phyloP scores from a whole-genome alignment of 2,797 vertebrate genomes.

The Pseudochirops corinnae region DNA sequence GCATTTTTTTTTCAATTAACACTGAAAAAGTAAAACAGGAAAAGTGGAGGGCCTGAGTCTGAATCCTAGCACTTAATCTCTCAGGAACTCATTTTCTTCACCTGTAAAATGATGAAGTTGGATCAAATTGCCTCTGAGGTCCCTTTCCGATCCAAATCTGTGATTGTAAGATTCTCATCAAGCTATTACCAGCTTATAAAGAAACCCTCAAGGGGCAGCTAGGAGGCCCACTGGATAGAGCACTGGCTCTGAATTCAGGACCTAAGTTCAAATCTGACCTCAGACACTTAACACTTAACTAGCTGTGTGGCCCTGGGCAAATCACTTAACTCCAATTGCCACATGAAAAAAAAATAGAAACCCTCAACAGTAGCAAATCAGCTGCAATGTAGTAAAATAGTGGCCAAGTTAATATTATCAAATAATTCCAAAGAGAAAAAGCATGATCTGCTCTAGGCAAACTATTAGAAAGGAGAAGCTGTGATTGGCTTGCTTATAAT shows the following conservation, averaged over 20 bases:
- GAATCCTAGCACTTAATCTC: neutral
- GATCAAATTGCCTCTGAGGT: neutral
- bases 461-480: neutral
- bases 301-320: too few species aligned
- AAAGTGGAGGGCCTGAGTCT: neutral
- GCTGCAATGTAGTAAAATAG: constrained; percentile 11
- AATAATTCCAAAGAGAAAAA: neutral
- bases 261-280: too few species aligned
- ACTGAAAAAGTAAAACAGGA: neutral
- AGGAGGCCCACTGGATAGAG: too few species aligned
- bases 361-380: constrained; percentile 15
- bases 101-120: neutral
- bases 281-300: too few species aligned
- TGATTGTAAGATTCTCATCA: neutral
- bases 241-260: too few species aligned
- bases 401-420: constrained; percentile 5
- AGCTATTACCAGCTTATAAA: neutral
- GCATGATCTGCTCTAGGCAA: neutral
- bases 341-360: neutral
- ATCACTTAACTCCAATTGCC: too few species aligned
- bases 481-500: neutral
- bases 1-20: constrained; percentile 9
- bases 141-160: neutral
- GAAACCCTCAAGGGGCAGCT: neutral
- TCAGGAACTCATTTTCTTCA: neutral